Evolutionary conservation across 2,888 invertebrate genomes (phyloP), one percentile per base, ranked within the genome.

Genomic region (Diaphora mendica): DNA sequence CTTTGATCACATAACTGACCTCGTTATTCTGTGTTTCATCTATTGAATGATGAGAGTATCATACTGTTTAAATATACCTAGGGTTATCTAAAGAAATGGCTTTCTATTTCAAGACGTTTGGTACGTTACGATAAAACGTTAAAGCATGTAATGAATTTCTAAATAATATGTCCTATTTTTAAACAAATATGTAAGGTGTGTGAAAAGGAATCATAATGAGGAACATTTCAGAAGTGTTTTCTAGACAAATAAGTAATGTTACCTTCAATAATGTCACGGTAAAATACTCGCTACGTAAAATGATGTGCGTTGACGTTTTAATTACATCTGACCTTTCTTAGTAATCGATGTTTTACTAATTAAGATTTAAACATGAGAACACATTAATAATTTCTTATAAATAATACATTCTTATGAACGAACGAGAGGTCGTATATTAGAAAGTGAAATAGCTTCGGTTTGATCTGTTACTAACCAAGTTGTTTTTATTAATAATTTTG

Each of bases 401-500:
- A n/a, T n/a, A n/a, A n/a, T 26, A 59, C 4, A 59, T 59, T 59
- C 13, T 59, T 59, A 55, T 51, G 7, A n/a, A 11, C 51, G 11
- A n/a, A n/a, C 11, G 4, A 30, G 15, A 59, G 59, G 26, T 26
- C 59, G 15, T 26, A 55, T n/a, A 55, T 55, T n/a, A 55, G n/a
- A 55, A 55, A 55, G 51, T 59, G 59, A 59, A 26, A 59, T 15
- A 13, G 59, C 59, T 59, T 4, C 26, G 11, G 15, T 3, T 59
- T 13, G 26, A 59, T 26, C 11, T 26, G 15, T 26, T 30, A 59
- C 26, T 9, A 5, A 15, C 26, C 26, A 26, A n/a, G n/a, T n/a
- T 55, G 51, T n/a, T n/a, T n/a, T 55, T 51, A 51, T 51, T 51
- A 51, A 51, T 51, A 51, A 51, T 51, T 51, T 51, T 51, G 51